Evolutionary conservation across 1,140 invertebrate genomes (phyloP).

Genomic region (Galleria mellonella): DNA sequence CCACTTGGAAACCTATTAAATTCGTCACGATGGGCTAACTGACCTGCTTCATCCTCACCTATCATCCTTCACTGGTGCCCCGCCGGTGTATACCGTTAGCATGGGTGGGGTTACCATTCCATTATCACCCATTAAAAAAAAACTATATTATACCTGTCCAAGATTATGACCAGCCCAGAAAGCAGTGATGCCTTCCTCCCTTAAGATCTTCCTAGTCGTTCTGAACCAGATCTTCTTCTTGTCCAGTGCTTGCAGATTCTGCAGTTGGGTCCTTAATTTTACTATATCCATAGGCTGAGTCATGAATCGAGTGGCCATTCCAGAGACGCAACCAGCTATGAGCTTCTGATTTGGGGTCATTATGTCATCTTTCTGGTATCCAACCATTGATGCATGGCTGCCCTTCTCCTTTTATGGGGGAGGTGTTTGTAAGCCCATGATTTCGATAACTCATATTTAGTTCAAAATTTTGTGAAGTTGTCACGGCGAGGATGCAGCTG

Average conservation of each 20-base stretch:
- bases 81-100: too few species aligned
- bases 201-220: conserved; percentile 30
- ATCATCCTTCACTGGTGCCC: too few species aligned
- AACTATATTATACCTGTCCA: too few species aligned
- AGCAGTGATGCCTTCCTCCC: conserved; percentile 43
- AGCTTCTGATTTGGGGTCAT: conserved; percentile 43
- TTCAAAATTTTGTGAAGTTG: too few species aligned
- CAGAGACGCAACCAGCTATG: conserved; percentile 42
- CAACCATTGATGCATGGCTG: conserved; percentile 35
- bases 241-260: conserved; percentile 11
- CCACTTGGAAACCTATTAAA: too few species aligned
- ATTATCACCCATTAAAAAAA: too few species aligned
- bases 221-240: conserved; percentile 13
- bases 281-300: conserved; percentile 56
- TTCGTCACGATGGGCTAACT: too few species aligned
- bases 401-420: background rate
- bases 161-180: conserved; percentile 56
- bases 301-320: conserved; percentile 41
- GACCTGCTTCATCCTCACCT: too few species aligned
- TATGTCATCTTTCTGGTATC: conserved; percentile 37
- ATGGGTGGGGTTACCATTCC: too few species aligned
- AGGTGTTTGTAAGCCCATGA: too few species aligned
- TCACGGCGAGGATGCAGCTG: too few species aligned
- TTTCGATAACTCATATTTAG: too few species aligned
- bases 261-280: conserved; percentile 44